These are phyloP conservation scores for Pelochelys cantorii DNA, from an alignment of 2,797 vertebrate genomes.

Conservation along the genomic window DNA sequence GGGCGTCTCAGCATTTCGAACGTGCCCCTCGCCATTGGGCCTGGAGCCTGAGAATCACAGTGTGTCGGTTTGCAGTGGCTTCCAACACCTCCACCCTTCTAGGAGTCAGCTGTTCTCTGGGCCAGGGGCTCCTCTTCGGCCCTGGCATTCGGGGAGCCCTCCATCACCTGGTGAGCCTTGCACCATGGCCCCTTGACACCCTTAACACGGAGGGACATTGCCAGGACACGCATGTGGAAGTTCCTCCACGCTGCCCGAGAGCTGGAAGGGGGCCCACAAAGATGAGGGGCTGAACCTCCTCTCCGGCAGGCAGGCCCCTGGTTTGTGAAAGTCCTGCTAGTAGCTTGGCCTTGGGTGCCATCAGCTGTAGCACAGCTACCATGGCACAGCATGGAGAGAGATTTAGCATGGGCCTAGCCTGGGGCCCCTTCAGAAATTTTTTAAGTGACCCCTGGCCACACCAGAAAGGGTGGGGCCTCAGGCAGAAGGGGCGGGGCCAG, in stretches of 20 bases:
- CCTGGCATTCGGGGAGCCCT: background rate
- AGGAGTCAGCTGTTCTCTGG: background rate
- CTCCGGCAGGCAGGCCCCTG: background rate
- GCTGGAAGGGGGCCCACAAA: background rate
- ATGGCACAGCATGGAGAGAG: background rate
- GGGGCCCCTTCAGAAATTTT: too few relatives aligned
- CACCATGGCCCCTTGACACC: too few relatives aligned
- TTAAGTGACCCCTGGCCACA: too few relatives aligned
- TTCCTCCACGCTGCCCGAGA: background rate
- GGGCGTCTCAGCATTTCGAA: background rate
- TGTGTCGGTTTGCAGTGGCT: background rate
- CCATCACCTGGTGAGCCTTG: background rate
- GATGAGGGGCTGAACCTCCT: background rate
- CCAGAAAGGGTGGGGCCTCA: too few relatives aligned
- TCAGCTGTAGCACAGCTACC: background rate
- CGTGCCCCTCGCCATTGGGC: background rate
- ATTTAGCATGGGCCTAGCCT: background rate
- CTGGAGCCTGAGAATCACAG: background rate
- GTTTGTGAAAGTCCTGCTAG: background rate
- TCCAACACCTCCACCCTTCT: background rate
- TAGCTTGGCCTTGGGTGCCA: background rate
- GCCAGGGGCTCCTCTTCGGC: background rate
- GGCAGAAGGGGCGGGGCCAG: too few relatives aligned
- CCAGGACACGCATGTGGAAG: background rate
- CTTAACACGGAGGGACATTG: background rate